Base-by-base conservation (phyloP, 2,113 vertebrate genomes). In the Siphamia tubifer region DNA sequence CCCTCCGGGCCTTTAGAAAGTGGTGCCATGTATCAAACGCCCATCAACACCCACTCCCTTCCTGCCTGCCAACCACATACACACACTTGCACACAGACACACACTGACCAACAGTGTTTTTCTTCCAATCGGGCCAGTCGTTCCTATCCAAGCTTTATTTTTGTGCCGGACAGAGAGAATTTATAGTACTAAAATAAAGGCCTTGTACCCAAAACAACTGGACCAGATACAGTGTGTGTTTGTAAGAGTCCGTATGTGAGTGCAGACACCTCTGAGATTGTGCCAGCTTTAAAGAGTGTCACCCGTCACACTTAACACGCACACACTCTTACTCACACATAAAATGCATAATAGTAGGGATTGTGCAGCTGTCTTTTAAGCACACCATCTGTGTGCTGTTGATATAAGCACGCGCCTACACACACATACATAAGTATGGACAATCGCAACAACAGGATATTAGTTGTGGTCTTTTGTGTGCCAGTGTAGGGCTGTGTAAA, bases 1-100 rank as follows among this genome's bases (percentile, higher is more conserved):
- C 81, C 82, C 89, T 77, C 82, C 31, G 7, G 79, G 79, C 53
- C 66, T 72, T 79, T 69, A 68, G 68, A 86, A 68, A 84, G 75
- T 58, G 49, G 79, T 85, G 83, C 89, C 88, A 86, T 87, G 86
- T 87, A 89, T 87, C 82, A 90, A 84, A 88, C 76, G 67, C 79
- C 81, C 88, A 86, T 85, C 77, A 73, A 81, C 82, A 78, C 82
- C 83, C 86, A 81, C 81, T 81, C 81, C 68, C 82, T 85, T 85
- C 71, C 88, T 89, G 85, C 69, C 72, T 69, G 53, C 80, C 58
- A 66, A 28, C 56, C 66, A 63, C 21, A 25, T 61, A 75, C 66
- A 68, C 19, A 57, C 67, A 57, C 68, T 48, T 54, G 54, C 61
- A 24, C 61, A 42, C 73, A 57, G 38, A 48, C 49, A 66, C 71